Percentiles rank a stretch among this genome's conserved stretches.
Conservation (phyloP, 2,797 vertebrate species). For the Erpetoichthys calabaricus region DNA sequence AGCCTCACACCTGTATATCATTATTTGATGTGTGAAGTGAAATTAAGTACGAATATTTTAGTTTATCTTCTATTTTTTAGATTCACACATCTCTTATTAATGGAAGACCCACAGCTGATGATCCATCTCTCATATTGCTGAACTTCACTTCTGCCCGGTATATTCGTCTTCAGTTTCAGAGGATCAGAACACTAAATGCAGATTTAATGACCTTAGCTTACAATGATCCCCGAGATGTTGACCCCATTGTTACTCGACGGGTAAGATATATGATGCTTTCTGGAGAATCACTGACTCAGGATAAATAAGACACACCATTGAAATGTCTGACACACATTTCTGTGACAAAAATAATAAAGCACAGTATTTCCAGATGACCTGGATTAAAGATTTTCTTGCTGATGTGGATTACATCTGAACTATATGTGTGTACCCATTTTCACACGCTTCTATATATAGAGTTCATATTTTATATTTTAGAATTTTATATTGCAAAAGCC, state of each 20-base stretch:
- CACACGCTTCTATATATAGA: no score
- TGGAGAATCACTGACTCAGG: no score
- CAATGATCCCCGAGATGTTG: slow-evolving; percentile 65
- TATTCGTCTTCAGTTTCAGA: slow-evolving; percentile 77
- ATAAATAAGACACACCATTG: no score
- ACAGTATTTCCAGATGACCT: no score
- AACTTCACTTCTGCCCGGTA: slow-evolving; percentile 88
- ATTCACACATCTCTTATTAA: slow-evolving; percentile 93
- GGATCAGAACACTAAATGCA: slow-evolving; percentile 85
- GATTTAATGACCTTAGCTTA: slow-evolving; percentile 88
- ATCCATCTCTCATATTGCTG: slow-evolving; percentile 70
- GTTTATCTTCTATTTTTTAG: slow-evolving; percentile 32
- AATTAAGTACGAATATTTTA: slow-evolving; percentile 15
- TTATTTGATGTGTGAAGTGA: neutral
- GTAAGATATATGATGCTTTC: slow-evolving; percentile 41
- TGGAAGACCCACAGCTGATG: slow-evolving; percentile 82
- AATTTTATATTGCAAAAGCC: no score
- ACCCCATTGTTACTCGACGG: slow-evolving; percentile 83
- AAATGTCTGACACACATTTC: no score
- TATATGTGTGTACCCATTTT: no score
- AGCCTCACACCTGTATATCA: neutral
- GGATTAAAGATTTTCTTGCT: no score
- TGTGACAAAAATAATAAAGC: no score
- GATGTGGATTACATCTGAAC: no score
- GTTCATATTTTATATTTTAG: no score